Percentiles rank a stretch among this genome's conserved stretches.
phyloP scores from a whole-genome alignment of 1,140 invertebrate genomes.

The Brachionus rubens region DNA sequence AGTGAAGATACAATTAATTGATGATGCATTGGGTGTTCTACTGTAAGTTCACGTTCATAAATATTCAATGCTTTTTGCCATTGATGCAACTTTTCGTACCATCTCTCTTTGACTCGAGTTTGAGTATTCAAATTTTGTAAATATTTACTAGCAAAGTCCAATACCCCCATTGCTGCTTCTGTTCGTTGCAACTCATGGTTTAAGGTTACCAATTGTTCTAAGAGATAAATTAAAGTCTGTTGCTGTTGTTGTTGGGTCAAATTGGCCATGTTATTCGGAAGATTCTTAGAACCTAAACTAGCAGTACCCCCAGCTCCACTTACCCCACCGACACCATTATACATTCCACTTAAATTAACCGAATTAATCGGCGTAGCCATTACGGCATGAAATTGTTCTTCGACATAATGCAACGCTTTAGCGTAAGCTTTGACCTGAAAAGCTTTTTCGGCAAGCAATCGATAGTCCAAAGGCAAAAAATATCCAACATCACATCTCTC shows the following conservation, averaged over 20 bases:
- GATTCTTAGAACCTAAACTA: neutral
- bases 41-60: conserved; percentile 67
- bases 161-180: conserved; percentile 86
- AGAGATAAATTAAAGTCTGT: conserved; percentile 36
- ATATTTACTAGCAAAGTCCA: conserved; percentile 82
- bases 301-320: conserved; percentile 24
- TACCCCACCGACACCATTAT: conserved; percentile 33
- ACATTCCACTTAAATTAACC: neutral
- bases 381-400: conserved; percentile 79
- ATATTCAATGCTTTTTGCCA: conserved; percentile 91
- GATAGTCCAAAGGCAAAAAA: conserved; percentile 72
- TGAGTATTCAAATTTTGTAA: conserved; percentile 61
- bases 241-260: conserved; percentile 63
- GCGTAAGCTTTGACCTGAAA: conserved; percentile 75
- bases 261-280: conserved; percentile 50
- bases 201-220: conserved; percentile 65
- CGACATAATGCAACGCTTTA: conserved; percentile 96
- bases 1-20: neutral
- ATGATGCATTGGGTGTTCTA: neutral
- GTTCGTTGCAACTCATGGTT: conserved; percentile 98
- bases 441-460: conserved; percentile 67
- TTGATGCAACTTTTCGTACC: conserved; percentile 98
- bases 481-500: conserved; percentile 83
- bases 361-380: conserved; percentile 12
- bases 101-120: conserved; percentile 77